A percentile compares a stretch with the other conserved stretches of the same genome.
Conservation (phyloP, 2,888 invertebrate species). For the Leptinotarsa rubiginosa region DNA sequence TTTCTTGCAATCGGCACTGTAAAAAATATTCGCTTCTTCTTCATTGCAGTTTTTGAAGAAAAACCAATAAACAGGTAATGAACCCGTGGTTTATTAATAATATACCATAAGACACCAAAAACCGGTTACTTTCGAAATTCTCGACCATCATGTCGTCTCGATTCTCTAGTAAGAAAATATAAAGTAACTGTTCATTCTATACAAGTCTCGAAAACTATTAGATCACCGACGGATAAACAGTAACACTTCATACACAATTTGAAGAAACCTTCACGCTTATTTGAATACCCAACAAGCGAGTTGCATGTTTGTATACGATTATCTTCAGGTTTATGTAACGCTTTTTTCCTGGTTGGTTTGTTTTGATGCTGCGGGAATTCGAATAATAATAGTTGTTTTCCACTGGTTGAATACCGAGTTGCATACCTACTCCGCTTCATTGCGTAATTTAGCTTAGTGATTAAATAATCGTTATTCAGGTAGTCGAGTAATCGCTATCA, state of each 20-base stretch:
- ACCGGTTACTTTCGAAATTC: no score
- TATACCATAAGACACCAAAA: no score
- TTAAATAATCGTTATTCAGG: not conserved
- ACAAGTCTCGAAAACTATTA: not conserved
- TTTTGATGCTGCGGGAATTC: conserved; percentile 15
- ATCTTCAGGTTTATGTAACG: not conserved
- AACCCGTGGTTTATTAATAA: no score
- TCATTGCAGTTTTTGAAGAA: no score
- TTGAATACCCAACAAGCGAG: conserved; percentile 7
- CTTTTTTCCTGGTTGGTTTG: conserved; percentile 5
- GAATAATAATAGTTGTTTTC: conserved; percentile 9
- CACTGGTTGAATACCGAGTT: not conserved
- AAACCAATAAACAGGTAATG: no score
- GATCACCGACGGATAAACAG: not conserved
- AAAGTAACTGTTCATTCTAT: not conserved
- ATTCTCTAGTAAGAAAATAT: not conserved
- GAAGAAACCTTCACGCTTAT: conserved; percentile 7
- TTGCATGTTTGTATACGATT: conserved; percentile 8
- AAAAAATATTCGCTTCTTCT: no score
- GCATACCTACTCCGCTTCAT: not conserved
- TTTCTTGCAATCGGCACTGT: no score
- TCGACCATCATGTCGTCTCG: no score
- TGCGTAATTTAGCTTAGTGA: not conserved
- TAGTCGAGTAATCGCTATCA: not conserved
- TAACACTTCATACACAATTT: conserved; percentile 18